A percentile compares a stretch with the other conserved stretches of the same genome.
phyloP scores from a whole-genome alignment of 2,888 invertebrate species.

The Eristalis tenax region DNA sequence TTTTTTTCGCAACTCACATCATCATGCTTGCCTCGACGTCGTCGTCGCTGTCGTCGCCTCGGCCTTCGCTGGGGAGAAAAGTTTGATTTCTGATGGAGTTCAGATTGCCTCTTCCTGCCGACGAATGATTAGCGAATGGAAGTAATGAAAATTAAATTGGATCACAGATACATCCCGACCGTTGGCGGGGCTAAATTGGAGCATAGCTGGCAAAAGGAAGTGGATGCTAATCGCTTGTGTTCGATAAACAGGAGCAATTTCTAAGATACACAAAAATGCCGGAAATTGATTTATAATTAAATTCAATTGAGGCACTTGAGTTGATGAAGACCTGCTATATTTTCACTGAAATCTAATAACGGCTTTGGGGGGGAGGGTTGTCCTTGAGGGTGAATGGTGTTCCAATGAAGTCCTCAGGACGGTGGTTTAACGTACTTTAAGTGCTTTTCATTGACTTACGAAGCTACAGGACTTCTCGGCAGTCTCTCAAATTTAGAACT shows the following conservation, averaged over 20 bases:
- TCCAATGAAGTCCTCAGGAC: too few species aligned
- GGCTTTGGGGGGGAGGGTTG: not conserved
- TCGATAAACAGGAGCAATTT: constrained; percentile 24
- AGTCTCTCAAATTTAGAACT: too few species aligned
- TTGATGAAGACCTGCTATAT: not conserved
- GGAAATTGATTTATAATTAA: constrained; percentile 22
- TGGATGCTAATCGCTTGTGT: constrained; percentile 29
- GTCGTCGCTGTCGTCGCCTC: not conserved
- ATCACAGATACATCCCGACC: constrained; percentile 1
- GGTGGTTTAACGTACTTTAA: too few species aligned
- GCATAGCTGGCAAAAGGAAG: not conserved
- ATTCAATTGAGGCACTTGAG: constrained; percentile 14
- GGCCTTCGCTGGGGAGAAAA: not conserved
- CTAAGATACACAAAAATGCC: constrained; percentile 25
- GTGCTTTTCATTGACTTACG: too few species aligned
- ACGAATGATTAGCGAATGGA: constrained; percentile 40
- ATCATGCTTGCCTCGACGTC: not conserved
- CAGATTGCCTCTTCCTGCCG: not conserved
- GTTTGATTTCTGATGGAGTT: constrained; percentile 21
- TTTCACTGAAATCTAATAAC: not conserved
- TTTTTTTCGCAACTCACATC: constrained; percentile 4
- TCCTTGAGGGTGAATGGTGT: not conserved
- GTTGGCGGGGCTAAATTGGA: not conserved
- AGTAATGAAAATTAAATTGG: constrained; percentile 47
- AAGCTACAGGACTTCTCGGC: too few species aligned